Evolutionary conservation across 2,888 invertebrate genomes (phyloP), one percentile per base, ranked within the genome.

Genomic region (Tinea semifulvella): DNA sequence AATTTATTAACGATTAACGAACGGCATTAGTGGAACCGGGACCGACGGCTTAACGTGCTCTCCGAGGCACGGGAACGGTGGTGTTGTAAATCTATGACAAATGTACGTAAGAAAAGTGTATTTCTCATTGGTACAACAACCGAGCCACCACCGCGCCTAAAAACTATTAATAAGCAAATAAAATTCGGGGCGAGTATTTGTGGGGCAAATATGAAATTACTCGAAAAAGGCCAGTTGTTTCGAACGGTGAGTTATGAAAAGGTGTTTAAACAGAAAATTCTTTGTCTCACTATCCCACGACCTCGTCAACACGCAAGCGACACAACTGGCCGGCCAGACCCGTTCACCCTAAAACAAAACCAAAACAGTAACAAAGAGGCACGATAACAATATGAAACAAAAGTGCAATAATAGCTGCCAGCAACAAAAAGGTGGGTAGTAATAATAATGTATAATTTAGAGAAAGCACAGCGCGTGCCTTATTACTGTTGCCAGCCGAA

Each of bases 381-480:
- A 10, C 26, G 11, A 26, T 26, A 26, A 26, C 26, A 26, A 26
- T 26, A 26, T 26, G 6, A 11, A 26, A 26, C 31, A 31, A 31
- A 27, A 31, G 31, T 31, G 31, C 31, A 31, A 31, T 31, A 11
- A 31, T 31, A 14, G 31, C 14, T 11, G 4, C 22, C 22, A 8
- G 22, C 22, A 28, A 18, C 36, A 36, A 36, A 16, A 40, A 40
- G 11, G 22, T 22, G 19, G 4, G 20, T 39, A 22, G 40, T 22
- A 2, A 18, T 18, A 76, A 77, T 76, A 76, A 72, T 64, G 65
- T 60, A 68, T 73, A 70, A 75, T 75, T 73, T 65, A 62, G 71
- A 68, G 73, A 77, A 79, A 77, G 79, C 68, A 63, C 53, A 61
- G 60, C 70, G 68, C 76, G 79, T 79, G 77, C 79, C 72, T 63